These are phyloP conservation scores for Eupeodes luniger DNA, from an alignment of 2,888 invertebrate species.

Conservation along the genomic window DNA sequence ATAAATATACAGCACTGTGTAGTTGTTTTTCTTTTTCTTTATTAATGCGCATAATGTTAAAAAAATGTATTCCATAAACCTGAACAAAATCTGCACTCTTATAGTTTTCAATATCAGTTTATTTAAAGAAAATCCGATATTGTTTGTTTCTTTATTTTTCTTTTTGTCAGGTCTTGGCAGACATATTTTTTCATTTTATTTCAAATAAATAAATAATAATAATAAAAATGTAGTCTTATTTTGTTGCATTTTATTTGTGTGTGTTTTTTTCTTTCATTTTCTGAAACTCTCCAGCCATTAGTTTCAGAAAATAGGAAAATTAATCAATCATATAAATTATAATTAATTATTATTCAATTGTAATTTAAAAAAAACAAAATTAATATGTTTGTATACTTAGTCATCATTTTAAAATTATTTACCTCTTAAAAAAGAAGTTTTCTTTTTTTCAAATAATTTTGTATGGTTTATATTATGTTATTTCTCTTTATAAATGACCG, in stretches of 20 bases:
- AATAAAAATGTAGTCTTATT: conserved; percentile 49
- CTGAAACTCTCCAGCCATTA: conserved; percentile 76
- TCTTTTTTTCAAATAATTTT: background rate
- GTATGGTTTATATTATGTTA: background rate
- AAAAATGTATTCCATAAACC: conserved; percentile 40
- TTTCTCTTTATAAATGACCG: conserved; percentile 7
- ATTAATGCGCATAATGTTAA: conserved; percentile 7
- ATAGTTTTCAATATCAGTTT: background rate
- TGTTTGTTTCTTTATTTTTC: background rate
- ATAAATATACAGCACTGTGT: conserved; percentile 57
- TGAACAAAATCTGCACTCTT: background rate
- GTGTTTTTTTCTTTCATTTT: conserved; percentile 24
- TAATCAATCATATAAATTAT: conserved; percentile 18
- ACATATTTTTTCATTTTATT: background rate
- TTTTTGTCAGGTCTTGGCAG: conserved; percentile 11
- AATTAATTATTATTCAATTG: background rate
- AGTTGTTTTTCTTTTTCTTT: background rate
- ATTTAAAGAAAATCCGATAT: background rate
- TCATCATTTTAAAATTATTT: no score
- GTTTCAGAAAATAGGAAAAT: conserved; percentile 64
- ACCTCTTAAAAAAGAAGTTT: no score
- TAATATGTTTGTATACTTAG: no score
- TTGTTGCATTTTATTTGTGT: conserved; percentile 50
- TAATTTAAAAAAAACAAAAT: background rate
- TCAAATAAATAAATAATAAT: conserved; percentile 12